Base-by-base conservation (phyloP, 2,888 invertebrate genomes). In the Peribatodes rhomboidaria region DNA sequence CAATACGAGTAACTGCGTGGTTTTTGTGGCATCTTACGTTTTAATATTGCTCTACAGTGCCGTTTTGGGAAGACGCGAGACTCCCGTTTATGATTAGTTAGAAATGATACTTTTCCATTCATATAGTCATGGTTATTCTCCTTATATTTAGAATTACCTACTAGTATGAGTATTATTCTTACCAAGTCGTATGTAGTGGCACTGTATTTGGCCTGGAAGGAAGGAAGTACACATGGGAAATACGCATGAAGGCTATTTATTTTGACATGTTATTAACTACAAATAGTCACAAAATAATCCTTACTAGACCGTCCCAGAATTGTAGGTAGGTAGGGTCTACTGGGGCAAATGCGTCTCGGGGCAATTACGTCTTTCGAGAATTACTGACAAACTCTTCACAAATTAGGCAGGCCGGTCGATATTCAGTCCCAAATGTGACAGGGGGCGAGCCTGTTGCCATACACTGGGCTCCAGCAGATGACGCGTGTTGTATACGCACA, bases 11-110 rank as follows among this genome's bases (percentile, higher is more conserved):
- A n/a, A 22, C 10, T 11, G 46, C 18, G 49, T 33, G 39, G 47
- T 44, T 54, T 47, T 50, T 49, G 49, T 20, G 20, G 55, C 8
- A 27, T 13, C 27, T 46, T 13, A 9, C 14, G 41, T 4, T 41
- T 16, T 20, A 44, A 20, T 44, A 16, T 11, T 44, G 20, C 4
- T 20, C 6, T 10, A 11, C 44, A 20, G 44, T 61, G 53, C 53
- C 53, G 53, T 53, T 1, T 27, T 46, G 53, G 37, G 27, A 53
- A n/a, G n/a, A n/a, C 9, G 27, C 46, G 52, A 52, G 42, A 42
- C 11, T 33, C 9, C 22, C 8, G 16, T 41, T 14, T 13, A 46
- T 16, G 16, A 16, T 14, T 31, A n/a, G 27, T 18, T 50, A 11
- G n/a, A 50, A 47, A 22, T 7, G 20, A 13, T 20, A 14, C 16